Conservation (phyloP, 2,113 vertebrate species). For the Conger conger region DNA sequence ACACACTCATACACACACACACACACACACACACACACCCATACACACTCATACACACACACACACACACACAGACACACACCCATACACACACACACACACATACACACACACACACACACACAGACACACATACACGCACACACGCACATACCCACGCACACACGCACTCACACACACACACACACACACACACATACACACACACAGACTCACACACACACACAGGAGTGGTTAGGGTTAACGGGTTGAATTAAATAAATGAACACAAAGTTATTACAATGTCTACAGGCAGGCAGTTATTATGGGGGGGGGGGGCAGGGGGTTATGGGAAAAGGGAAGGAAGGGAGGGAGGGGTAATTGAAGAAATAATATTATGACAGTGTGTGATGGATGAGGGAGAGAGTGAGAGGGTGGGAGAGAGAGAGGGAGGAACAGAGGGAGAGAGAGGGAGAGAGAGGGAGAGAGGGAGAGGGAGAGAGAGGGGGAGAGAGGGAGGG, state of each 20-base stretch:
- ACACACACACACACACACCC: too few relatives aligned
- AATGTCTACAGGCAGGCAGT: slow-evolving; percentile 39
- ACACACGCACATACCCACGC: not conserved
- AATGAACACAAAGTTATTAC: slow-evolving; percentile 46
- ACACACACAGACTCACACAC: not conserved
- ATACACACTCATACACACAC: too few relatives aligned
- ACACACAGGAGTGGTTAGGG: slow-evolving; percentile 25
- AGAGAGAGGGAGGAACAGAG: not conserved
- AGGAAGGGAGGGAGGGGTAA: slow-evolving; percentile 18
- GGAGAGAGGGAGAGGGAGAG: too few relatives aligned
- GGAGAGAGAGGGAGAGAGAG: too few relatives aligned
- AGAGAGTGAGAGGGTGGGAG: not conserved
- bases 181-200: slow-evolving; percentile 15
- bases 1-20: too few relatives aligned
- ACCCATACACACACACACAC: not conserved
- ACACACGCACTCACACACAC: slow-evolving; percentile 13
- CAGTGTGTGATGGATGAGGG: slow-evolving; percentile 33
- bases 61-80: too few relatives aligned
- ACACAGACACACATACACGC: not conserved
- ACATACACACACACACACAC: slow-evolving; percentile 8
- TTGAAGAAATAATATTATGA: slow-evolving; percentile 48
- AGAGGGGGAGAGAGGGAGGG: too few relatives aligned
- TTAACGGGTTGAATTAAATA: slow-evolving; percentile 44
- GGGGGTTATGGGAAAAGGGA: slow-evolving; percentile 14
- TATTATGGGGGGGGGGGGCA: not conserved